Percentiles rank a stretch among this genome's conserved stretches.
These are phyloP conservation scores for Eurystomus gularis DNA, from an alignment of 2,113 vertebrate genomes.

Conservation along the genomic window DNA sequence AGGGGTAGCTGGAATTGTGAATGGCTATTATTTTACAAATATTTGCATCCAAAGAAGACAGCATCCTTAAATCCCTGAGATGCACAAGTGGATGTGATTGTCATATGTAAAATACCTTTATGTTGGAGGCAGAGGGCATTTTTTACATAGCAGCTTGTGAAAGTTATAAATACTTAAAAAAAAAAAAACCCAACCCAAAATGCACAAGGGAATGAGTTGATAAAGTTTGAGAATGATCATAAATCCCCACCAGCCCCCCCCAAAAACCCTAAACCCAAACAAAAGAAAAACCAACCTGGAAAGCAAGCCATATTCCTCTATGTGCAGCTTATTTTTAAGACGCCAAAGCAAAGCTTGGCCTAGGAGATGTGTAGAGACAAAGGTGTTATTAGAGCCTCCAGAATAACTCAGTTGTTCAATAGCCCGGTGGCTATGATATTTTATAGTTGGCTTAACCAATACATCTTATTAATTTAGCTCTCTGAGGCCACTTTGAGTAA, in stretches of 20 bases:
- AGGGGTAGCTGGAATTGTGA: background rate
- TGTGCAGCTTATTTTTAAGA: background rate
- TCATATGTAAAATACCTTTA: background rate
- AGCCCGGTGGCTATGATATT: background rate
- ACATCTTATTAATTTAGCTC: background rate
- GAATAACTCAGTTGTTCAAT: background rate
- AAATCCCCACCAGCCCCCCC: too few species aligned
- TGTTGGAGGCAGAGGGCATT: background rate
- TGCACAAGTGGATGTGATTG: background rate
- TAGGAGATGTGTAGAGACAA: background rate
- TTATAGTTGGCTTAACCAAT: background rate
- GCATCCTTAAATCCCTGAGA: background rate
- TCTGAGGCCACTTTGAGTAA: background rate
- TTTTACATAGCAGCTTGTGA: background rate
- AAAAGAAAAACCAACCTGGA: background rate
- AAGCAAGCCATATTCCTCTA: background rate
- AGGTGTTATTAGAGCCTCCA: background rate
- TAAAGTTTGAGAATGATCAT: background rate
- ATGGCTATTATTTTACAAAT: fast-evolving
- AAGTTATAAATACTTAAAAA: too few species aligned
- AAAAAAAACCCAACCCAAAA: too few species aligned
- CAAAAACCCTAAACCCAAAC: fast-evolving
- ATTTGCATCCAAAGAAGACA: background rate
- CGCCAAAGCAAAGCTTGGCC: background rate
- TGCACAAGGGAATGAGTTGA: background rate